These are phyloP conservation scores for Shinisaurus crocodilurus DNA, from an alignment of 2,113 vertebrate genomes.

Conservation along the genomic window DNA sequence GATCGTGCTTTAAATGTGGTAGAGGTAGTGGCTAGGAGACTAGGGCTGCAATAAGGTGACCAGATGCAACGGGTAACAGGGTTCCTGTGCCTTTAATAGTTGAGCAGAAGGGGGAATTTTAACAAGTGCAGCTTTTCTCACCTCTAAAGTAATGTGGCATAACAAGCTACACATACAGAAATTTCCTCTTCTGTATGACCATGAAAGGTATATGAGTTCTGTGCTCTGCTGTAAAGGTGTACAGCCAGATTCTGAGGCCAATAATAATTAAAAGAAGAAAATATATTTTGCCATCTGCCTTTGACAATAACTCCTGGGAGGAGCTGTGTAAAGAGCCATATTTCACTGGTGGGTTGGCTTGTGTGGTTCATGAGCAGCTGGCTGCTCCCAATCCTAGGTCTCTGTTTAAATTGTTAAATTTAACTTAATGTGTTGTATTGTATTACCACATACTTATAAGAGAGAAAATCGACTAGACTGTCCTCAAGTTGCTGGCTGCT, in stretches of 20 bases:
- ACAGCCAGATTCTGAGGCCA: not conserved
- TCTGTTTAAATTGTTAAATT: not conserved
- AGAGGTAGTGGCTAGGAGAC: not conserved
- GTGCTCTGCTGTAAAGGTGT: not conserved
- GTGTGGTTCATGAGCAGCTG: not conserved
- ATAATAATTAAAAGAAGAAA: not conserved
- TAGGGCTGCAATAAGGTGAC: not conserved
- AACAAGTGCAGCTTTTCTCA: not conserved
- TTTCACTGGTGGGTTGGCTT: not conserved
- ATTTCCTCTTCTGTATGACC: not conserved
- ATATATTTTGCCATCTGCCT: not conserved
- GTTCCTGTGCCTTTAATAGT: not conserved
- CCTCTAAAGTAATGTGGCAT: too few species aligned
- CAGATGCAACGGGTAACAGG: not conserved
- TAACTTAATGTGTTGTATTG: not conserved
- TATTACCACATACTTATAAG: not conserved
- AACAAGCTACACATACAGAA: not conserved
- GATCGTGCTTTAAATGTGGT: too few species aligned
- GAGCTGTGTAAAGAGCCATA: not conserved
- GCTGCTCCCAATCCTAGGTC: not conserved
- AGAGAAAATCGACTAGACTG: not conserved
- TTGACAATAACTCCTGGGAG: not conserved
- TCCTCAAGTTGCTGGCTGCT: not conserved
- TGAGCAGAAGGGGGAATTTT: not conserved
- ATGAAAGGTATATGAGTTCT: not conserved